Evolutionary conservation across 1,140 invertebrate species (phyloP), one percentile per base, ranked within the genome.

Genomic region (Drosophila tropicalis): DNA sequence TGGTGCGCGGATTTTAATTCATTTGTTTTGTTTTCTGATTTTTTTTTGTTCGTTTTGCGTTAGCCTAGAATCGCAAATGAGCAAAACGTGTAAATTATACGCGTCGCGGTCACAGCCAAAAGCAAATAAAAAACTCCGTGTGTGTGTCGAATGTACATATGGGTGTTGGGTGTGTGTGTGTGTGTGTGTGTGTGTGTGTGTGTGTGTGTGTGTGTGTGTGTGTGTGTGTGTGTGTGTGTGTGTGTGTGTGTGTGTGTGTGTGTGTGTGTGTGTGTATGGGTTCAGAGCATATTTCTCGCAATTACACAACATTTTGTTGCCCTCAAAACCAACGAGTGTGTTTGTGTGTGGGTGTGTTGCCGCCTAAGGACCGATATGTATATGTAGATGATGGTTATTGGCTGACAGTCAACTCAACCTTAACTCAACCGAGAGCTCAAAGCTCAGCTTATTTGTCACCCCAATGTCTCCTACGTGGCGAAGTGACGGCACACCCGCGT

Each of bases 21-120:
- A 78, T 89, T 87, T 87, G 72, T 65, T 67, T 58, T 65, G 44
- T 65, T 65, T 29, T 65, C 17, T 19, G 47, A 51, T 64, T 39
- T 34, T 66, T 55, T 55, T n/a, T 13, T 56, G 41, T 22, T 32
- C 74, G 80, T 89, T 87, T 83, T 73, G 69, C 44, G 76, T 83
- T 80, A 83, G 84, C 78, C 85, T 81, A 90, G 85, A 90, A 90
- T 90, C 78, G 78, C 72, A 90, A 90, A 90, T 90, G 85, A 90
- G 85, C 85, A 86, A 89, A 89, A 89, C 84, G 85, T 90, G 85
- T 90, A 84, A 90, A 90, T 90, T 90, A 90, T 90, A 84, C 86
- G 74, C 77, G 78, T 85, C 83, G 74, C 84, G 82, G 82, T 86
- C 83, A 85, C 83, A 86, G 83, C 83, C 84, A 78, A 78, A 86